These are phyloP conservation scores for Catocala fraxini DNA, from an alignment of 2,888 invertebrate species.

Conservation along the genomic window DNA sequence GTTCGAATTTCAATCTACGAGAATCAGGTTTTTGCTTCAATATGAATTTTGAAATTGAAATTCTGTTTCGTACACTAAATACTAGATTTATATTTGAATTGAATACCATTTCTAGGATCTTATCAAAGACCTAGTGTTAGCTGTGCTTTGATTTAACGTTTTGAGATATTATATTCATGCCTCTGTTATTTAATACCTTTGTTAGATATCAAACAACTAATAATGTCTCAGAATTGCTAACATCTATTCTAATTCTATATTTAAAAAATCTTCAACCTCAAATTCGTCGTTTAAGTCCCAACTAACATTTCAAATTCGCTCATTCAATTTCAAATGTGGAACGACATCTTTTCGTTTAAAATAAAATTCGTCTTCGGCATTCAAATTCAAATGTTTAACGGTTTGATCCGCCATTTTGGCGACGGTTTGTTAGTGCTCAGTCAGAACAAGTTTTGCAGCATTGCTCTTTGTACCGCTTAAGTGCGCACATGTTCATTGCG, in stretches of 20 bases:
- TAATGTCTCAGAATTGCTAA: too few species aligned
- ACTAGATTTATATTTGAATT: slow-evolving; percentile 14
- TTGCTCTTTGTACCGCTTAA: slow-evolving; percentile 93
- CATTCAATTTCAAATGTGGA: slow-evolving; percentile 1
- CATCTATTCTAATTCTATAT: too few species aligned
- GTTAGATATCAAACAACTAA: neutral
- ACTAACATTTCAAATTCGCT: too few species aligned
- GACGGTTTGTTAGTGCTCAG: slow-evolving; percentile 46
- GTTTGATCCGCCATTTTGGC: slow-evolving; percentile 9
- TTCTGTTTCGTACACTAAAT: slow-evolving; percentile 21
- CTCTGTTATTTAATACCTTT: neutral
- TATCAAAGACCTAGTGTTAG: neutral
- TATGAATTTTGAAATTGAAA: slow-evolving; percentile 3
- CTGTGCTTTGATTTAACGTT: neutral
- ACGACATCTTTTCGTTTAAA: neutral
- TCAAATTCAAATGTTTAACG: slow-evolving; percentile 22
- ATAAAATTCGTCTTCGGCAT: slow-evolving; percentile 22
- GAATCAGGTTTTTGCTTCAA: slow-evolving; percentile 16
- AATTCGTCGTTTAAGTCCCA: too few species aligned
- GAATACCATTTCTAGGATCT: slow-evolving; percentile 11
- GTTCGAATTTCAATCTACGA: slow-evolving; percentile 29
- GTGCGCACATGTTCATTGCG: slow-evolving; percentile 95
- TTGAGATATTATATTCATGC: neutral
- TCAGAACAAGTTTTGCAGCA: slow-evolving; percentile 94
- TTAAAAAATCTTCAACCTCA: too few species aligned